phyloP scores from a whole-genome alignment of 2,888 invertebrate species.

The Tridacna gigas region DNA sequence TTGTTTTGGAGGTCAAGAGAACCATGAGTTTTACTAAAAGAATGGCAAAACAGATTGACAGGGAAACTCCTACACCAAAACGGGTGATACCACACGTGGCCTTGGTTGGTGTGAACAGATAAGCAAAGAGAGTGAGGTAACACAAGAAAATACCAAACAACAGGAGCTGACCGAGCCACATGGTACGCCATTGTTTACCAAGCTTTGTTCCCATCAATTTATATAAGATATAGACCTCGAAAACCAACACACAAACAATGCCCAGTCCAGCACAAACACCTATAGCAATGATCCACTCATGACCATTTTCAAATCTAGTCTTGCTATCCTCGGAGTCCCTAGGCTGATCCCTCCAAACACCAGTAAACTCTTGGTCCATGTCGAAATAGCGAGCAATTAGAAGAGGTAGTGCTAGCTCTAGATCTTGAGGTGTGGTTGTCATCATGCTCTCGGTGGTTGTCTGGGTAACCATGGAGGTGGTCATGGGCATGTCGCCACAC shows the following conservation, averaged over 20 bases:
- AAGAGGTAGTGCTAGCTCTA: constrained; percentile 46
- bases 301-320: constrained; percentile 73
- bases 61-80: constrained; percentile 85
- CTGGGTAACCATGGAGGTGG: constrained; percentile 33
- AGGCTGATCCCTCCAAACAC: constrained; percentile 62
- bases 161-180: constrained; percentile 85
- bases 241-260: constrained; percentile 93
- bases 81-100: constrained; percentile 85
- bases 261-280: constrained; percentile 93
- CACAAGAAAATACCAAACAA: constrained; percentile 85
- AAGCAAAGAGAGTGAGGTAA: constrained; percentile 85
- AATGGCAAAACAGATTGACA: constrained; percentile 94
- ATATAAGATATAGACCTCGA: constrained; percentile 94
- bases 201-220: constrained; percentile 90
- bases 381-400: constrained; percentile 61
- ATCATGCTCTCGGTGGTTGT: constrained; percentile 36
- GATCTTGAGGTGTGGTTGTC: constrained; percentile 50
- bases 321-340: constrained; percentile 40
- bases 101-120: constrained; percentile 83
- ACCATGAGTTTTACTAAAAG: constrained; percentile 97
- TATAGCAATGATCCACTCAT: constrained; percentile 94
- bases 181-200: constrained; percentile 79
- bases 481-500: constrained; percentile 66
- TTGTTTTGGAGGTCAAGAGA: constrained; percentile 94
- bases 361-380: constrained; percentile 73